A percentile compares a stretch with the other conserved stretches of the same genome.
These are phyloP conservation scores for Phrixothrix hirtus DNA, from an alignment of 2,888 invertebrate species.

Conservation along the genomic window DNA sequence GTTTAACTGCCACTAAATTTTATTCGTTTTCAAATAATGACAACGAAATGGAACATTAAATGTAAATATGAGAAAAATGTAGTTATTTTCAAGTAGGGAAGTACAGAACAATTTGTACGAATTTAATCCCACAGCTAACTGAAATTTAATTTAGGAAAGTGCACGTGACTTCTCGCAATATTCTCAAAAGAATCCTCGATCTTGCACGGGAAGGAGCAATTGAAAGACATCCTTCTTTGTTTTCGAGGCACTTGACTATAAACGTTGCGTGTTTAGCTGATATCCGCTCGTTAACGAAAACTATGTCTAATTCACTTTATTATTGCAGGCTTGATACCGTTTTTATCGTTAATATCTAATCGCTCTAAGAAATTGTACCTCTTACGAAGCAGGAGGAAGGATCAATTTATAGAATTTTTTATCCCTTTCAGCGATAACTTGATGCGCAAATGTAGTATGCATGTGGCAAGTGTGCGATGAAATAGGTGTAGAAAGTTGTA, in stretches of 20 bases:
- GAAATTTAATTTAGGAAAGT: constrained; percentile 26
- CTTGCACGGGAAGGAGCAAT: constrained; percentile 20
- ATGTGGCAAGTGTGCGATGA: constrained; percentile 11
- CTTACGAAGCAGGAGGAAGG: no score
- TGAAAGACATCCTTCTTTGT: constrained; percentile 25
- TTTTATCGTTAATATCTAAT: no score
- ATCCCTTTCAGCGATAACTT: background rate
- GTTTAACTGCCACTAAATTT: no score
- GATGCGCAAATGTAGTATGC: background rate
- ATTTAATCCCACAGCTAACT: constrained; percentile 21
- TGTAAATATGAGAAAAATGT: no score
- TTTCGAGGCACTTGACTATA: constrained; percentile 23
- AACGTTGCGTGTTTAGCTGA: constrained; percentile 23
- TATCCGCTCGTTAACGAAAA: constrained; percentile 19
- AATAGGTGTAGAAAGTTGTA: constrained; percentile 20
- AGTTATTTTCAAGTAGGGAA: no score
- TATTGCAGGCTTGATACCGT: constrained; percentile 1
- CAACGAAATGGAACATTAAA: no score
- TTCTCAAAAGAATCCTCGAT: constrained; percentile 16
- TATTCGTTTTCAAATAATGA: no score
- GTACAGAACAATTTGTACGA: no score
- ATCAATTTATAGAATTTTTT: background rate
- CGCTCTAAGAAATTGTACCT: no score
- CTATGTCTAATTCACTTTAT: constrained; percentile 11
- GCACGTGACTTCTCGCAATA: constrained; percentile 28